Percentiles rank a stretch among this genome's conserved stretches.
These are phyloP conservation scores for Myodes glareolus DNA, from an alignment of 2,113 vertebrate species.

Conservation along the genomic window DNA sequence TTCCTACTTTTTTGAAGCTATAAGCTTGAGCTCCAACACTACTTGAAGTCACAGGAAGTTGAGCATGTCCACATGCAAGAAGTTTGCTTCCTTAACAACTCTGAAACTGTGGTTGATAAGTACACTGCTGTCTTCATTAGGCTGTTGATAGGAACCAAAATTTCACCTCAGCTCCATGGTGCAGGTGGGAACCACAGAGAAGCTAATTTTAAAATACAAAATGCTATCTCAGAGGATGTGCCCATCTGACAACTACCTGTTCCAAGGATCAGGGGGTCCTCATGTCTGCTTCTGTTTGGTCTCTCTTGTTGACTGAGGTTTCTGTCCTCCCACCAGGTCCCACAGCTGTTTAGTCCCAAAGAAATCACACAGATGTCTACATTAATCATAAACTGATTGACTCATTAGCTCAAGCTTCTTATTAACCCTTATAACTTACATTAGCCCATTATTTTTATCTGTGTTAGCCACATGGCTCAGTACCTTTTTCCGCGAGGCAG, in stretches of 20 bases:
- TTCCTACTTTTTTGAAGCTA: background rate
- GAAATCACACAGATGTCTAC: too few species aligned
- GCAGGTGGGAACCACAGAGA: background rate
- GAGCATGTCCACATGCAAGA: conserved; percentile 10
- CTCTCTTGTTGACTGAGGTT: too few species aligned
- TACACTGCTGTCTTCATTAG: background rate
- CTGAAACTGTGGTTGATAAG: background rate
- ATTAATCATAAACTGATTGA: too few species aligned
- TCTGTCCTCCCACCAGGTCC: too few species aligned
- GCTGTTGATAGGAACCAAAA: background rate
- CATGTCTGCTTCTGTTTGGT: background rate
- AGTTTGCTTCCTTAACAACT: conserved; percentile 25
- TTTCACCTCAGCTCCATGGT: background rate
- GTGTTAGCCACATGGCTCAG: too few species aligned
- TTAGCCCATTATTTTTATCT: too few species aligned
- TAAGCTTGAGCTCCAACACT: background rate
- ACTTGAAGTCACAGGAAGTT: background rate
- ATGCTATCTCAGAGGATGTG: background rate
- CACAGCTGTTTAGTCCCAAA: too few species aligned
- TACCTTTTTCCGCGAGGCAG: too few species aligned
- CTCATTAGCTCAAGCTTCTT: too few species aligned
- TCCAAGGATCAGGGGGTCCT: background rate
- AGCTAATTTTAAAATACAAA: conserved; percentile 10
- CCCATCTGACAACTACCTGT: background rate
- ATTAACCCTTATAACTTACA: too few species aligned